Conservation (phyloP, 1,140 invertebrate genomes). For the Euborellia annulipes region DNA sequence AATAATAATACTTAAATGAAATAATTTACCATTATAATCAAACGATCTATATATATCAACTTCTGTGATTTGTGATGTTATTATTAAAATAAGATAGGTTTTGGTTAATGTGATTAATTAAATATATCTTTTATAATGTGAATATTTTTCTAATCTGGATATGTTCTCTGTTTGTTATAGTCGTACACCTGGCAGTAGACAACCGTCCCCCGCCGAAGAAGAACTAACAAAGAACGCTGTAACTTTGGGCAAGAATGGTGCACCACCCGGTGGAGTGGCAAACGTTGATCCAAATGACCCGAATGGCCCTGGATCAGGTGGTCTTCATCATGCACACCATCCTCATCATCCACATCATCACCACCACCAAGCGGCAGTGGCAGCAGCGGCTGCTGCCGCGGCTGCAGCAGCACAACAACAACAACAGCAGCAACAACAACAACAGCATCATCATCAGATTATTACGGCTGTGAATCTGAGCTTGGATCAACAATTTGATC, state of each 20-base stretch:
- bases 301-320: neutral
- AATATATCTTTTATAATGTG: no score
- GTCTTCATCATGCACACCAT: conserved; percentile 30
- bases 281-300: conserved; percentile 16
- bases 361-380: conserved; percentile 29
- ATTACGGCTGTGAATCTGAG: conserved; percentile 9
- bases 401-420: conserved; percentile 18
- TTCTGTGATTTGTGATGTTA: no score
- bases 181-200: conserved; percentile 73
- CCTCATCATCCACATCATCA: conserved; percentile 31
- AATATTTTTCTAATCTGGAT: no score
- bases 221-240: conserved; percentile 45
- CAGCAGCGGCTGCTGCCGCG: conserved; percentile 32
- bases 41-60: no score
- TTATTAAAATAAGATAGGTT: no score
- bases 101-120: no score
- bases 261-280: no score
- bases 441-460: conserved; percentile 13
- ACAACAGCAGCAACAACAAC: neutral
- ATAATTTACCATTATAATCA: no score
- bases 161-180: conserved; percentile 41
- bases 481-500: conserved; percentile 15
- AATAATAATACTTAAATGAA: no score
- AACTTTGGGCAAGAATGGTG: no score
- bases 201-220: conserved; percentile 78